Base-by-base conservation (phyloP, 2,797 vertebrate species). In the Sebastes hopkinsi region DNA sequence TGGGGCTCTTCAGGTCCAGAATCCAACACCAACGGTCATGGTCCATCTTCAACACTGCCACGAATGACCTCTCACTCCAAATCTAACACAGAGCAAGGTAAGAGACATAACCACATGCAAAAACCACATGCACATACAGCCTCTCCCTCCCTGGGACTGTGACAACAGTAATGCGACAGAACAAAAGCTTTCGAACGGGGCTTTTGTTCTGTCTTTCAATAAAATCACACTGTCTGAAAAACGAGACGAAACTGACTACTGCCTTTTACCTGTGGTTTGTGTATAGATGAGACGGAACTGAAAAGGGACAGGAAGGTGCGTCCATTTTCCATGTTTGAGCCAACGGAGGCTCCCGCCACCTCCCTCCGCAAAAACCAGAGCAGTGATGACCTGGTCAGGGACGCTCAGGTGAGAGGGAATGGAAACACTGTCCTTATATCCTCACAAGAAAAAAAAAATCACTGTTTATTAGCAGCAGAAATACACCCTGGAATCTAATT, bases 301-400 rank as follows among this genome's bases (percentile, higher is more conserved):
- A 94, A 97, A 86, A 96, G 96, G 69, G 98, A 99, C 90, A 97
- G 95, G 84, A 98, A 97, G 76, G 96, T 95, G 1, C 97, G 98
- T 8, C 98, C 98, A 0, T 95, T 96, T 81, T 99, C 98, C 0
- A 99, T 99, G 98, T 97, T 99, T 72, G 98, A 99, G 86, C 92
- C 97, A 0, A 95, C 95, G 0, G 98, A 98, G 18, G 83, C 81
- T 9, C 87, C 94, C 5, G 70, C 96, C 1, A 92, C 96, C 30
- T 89, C 94, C 0, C 94, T 99, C 72, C 95, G 97, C 69, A 99
- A 99, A 76, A 99, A 99, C 92, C 98, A 98, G 95, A 99, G 98
- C 94, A 99, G 97, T 0, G 98, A 99, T 79, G 98, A 99, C 84
- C 96, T 99, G 55, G 92, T 98, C 71, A 91, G 97, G 72, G 98